phyloP scores from a whole-genome alignment of 2,113 vertebrate species.

The Cathartes aura region DNA sequence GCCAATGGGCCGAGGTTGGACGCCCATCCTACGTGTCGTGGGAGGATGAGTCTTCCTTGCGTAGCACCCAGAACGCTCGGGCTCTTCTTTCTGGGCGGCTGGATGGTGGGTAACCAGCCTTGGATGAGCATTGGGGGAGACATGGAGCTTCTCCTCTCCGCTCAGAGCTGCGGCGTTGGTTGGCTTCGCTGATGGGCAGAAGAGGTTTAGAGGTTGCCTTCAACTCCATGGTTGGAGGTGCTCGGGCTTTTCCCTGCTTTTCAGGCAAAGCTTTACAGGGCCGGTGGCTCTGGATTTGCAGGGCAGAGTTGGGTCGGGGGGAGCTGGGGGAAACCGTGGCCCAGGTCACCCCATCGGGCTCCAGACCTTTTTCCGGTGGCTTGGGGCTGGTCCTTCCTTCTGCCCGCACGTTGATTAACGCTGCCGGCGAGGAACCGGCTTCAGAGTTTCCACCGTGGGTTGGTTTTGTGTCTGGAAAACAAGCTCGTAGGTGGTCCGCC shows the following conservation, averaged over 20 bases:
- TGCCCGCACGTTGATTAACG: background rate
- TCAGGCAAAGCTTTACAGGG: background rate
- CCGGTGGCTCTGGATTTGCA: background rate
- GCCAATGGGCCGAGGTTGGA: background rate
- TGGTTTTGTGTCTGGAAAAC: background rate
- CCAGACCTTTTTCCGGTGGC: background rate
- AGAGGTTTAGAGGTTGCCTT: background rate
- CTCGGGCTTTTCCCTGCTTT: background rate
- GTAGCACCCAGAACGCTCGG: fast-evolving
- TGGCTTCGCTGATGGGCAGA: background rate
- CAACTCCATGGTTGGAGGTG: background rate
- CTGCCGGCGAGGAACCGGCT: background rate
- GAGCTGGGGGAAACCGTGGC: background rate
- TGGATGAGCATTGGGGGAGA: background rate
- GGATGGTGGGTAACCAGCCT: background rate
- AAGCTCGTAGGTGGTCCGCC: background rate
- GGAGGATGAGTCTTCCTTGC: background rate
- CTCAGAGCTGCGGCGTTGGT: background rate
- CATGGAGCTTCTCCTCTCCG: background rate
- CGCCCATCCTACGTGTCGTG: fast-evolving
- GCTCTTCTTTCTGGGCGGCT: background rate
- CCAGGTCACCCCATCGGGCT: background rate
- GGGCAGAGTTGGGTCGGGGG: background rate
- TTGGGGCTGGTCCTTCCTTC: background rate
- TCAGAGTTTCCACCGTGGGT: background rate